Base-by-base conservation (phyloP, 2,888 invertebrate genomes). In the Sphaerophoria rueppellii region DNA sequence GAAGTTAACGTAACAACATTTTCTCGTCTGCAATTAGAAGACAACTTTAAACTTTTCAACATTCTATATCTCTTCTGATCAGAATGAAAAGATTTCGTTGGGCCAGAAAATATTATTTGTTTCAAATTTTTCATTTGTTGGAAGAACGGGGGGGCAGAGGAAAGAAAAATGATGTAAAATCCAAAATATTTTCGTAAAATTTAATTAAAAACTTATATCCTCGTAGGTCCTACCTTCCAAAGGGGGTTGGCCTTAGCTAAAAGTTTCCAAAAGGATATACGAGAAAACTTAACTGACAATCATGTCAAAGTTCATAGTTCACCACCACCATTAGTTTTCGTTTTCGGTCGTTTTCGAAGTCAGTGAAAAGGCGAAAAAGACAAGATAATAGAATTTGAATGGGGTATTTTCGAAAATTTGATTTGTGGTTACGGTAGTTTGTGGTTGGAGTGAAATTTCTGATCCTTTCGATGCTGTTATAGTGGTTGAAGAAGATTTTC, bases 151-250 rank as follows among this genome's bases (percentile, higher is more conserved):
- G 24, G 24, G 24, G 2, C 24, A 2, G 24, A 2, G 24, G 24
- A 24, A 24, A 24, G 9, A 52, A 14, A 40, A 9, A 4, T 14
- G 60, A 75, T 71, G 57, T 50, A 55, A 71, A 83, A 76, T 76
- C 60, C 3, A n/a, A 72, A 69, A 76, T 69, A 73, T 57, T 70
- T 76, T 37, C 14, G 11, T 48, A 14, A 76, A 83, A 72, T 75
- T 83, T 79, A 80, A 83, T 83, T 83, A 79, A 83, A 79, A 79
- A 55, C 61, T 60, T 75, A 52, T 12, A 16, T 16, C 34, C 34
- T 48, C 34, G 6, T 0, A 2, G 1, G 6, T 4, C 40, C 9
- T 1, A 40, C 40, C 9, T 40, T 40, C 6, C 9, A 40, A 7
- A 40, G 40, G 9, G 7, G 40, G 40, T 7, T 4, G 40, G 9